Conservation (phyloP, 1,140 invertebrate species). For the Drosophila aff. region DNA sequence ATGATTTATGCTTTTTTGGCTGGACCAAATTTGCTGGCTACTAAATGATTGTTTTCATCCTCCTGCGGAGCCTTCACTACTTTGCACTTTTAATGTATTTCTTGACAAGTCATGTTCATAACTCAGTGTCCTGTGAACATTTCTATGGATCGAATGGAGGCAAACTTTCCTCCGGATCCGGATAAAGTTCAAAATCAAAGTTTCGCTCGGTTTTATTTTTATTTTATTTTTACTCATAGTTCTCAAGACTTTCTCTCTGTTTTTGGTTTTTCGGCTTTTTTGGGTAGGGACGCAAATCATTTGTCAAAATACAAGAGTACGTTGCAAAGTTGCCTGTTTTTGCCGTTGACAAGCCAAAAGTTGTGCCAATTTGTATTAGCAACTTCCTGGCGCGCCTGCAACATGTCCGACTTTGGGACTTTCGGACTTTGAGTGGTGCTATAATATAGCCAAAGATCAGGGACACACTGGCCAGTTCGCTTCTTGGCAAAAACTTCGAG, state of each 20-base stretch:
- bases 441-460: constrained; percentile 33
- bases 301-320: constrained; percentile 76
- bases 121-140: constrained; percentile 80
- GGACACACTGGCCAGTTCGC: constrained; percentile 31
- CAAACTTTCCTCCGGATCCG: constrained; percentile 39
- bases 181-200: constrained; percentile 77
- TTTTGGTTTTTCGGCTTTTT: constrained; percentile 59
- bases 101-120: constrained; percentile 83
- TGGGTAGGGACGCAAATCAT: constrained; percentile 66
- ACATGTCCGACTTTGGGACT: constrained; percentile 47
- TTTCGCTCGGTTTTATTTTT: constrained; percentile 68
- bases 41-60: constrained; percentile 80
- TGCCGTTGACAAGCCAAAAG: constrained; percentile 82
- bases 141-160: constrained; percentile 37
- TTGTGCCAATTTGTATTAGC: constrained; percentile 82
- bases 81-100: constrained; percentile 82
- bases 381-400: constrained; percentile 65
- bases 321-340: constrained; percentile 70
- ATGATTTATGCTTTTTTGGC: constrained; percentile 78
- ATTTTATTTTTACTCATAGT: constrained; percentile 40
- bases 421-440: constrained; percentile 34
- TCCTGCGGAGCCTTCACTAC: constrained; percentile 47
- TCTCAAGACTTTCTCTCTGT: constrained; percentile 22
- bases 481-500: constrained; percentile 29
- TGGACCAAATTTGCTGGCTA: constrained; percentile 60